These are phyloP conservation scores for Drosophila tani DNA, from an alignment of 1,140 invertebrate species.

Conservation along the genomic window DNA sequence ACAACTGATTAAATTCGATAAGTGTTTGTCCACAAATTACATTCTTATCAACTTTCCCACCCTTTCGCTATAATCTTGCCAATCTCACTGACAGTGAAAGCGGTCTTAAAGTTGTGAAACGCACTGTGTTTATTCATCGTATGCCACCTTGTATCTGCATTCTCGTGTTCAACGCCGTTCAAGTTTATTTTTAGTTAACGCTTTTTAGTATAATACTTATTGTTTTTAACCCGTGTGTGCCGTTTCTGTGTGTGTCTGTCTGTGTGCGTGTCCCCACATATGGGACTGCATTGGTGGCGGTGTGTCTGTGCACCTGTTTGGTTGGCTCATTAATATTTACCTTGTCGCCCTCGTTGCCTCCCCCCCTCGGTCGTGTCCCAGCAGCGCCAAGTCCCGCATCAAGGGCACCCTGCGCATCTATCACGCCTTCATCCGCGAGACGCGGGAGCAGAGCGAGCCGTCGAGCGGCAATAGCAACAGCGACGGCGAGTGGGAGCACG, in stretches of 20 bases:
- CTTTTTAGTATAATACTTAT: slow-evolving; percentile 58
- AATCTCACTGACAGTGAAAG: slow-evolving; percentile 6
- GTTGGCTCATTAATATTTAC: slow-evolving; percentile 56
- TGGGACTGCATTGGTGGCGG: slow-evolving; percentile 29
- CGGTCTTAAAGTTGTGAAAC: slow-evolving; percentile 26
- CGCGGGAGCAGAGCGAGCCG: slow-evolving; percentile 86
- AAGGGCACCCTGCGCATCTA: slow-evolving; percentile 96
- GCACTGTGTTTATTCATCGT: slow-evolving; percentile 20
- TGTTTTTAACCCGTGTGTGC: slow-evolving; percentile 41
- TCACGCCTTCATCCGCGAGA: slow-evolving; percentile 91
- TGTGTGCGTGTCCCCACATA: slow-evolving; percentile 19
- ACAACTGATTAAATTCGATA: slow-evolving; percentile 13
- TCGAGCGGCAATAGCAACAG: slow-evolving; percentile 73
- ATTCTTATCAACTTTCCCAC: slow-evolving; percentile 3
- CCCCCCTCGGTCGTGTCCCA: slow-evolving; percentile 18
- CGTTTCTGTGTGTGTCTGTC: slow-evolving; percentile 9
- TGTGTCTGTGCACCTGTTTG: slow-evolving; percentile 35
- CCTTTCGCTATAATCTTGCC: neutral
- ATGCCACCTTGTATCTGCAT: slow-evolving; percentile 17
- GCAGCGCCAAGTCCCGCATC: slow-evolving; percentile 94
- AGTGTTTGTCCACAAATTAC: neutral
- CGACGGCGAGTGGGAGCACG: slow-evolving; percentile 82
- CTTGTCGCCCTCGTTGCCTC: slow-evolving; percentile 5
- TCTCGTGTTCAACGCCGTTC: slow-evolving; percentile 32
- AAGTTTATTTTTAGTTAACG: slow-evolving; percentile 65